phyloP scores from a whole-genome alignment of 2,888 invertebrate genomes.

The Tineola bisselliella region DNA sequence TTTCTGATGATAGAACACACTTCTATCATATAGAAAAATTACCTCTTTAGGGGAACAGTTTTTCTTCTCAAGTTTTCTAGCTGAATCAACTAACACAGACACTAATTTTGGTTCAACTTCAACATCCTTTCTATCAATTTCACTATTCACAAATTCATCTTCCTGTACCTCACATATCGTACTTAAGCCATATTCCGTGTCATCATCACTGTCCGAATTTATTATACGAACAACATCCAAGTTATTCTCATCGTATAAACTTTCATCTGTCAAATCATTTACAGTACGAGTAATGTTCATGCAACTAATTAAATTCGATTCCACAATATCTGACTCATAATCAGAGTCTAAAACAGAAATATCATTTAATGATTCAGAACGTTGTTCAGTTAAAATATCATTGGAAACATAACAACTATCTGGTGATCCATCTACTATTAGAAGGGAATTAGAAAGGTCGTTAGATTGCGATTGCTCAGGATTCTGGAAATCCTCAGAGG shows the following conservation, averaged over 20 bases:
- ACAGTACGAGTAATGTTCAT: constrained; percentile 31
- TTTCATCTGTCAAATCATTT: constrained; percentile 47
- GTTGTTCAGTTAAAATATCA: constrained; percentile 41
- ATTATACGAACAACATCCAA: not conserved
- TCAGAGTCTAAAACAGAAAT: not conserved
- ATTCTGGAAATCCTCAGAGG: not conserved
- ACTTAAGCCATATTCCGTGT: constrained; percentile 18
- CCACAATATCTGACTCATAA: not conserved
- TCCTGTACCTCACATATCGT: not conserved
- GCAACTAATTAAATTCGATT: not conserved
- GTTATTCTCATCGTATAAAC: constrained; percentile 32
- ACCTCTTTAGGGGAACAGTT: constrained; percentile 40
- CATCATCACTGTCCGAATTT: constrained; percentile 29
- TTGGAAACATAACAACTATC: constrained; percentile 49
- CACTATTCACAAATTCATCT: not conserved
- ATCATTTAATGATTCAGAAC: not conserved
- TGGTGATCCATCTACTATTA: constrained; percentile 22
- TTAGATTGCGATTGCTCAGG: constrained; percentile 16
- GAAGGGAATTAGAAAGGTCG: not conserved
- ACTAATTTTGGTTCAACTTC: constrained; percentile 16
- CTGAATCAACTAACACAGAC: constrained; percentile 31
- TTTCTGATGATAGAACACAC: not conserved
- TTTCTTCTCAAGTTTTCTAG: constrained; percentile 31
- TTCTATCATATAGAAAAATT: constrained; percentile 19
- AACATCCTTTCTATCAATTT: not conserved